phyloP scores from a whole-genome alignment of 2,797 vertebrate genomes.

The Kryptopterus vitreolus region DNA sequence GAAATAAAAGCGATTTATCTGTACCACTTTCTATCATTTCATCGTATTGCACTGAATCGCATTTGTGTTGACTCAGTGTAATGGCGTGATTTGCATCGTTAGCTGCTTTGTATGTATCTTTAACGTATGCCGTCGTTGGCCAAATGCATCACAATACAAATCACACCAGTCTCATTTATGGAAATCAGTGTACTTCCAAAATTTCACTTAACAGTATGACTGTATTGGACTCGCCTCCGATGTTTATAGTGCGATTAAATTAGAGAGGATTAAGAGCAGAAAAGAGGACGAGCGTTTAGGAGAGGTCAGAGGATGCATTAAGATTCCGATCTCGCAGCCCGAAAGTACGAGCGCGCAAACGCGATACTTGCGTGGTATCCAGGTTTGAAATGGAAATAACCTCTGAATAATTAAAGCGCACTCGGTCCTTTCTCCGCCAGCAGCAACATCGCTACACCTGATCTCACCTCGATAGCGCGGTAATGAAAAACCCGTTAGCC shows the following conservation, averaged over 20 bases:
- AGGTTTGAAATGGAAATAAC: not conserved
- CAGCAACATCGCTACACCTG: not conserved
- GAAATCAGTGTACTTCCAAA: slow-evolving; percentile 37
- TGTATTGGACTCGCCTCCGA: not conserved
- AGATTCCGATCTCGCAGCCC: not conserved
- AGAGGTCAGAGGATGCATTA: not conserved
- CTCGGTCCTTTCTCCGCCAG: not conserved
- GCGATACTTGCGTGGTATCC: not conserved
- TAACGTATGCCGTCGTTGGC: too few relatives aligned
- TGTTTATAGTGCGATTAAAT: not conserved
- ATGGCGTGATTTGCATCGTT: too few relatives aligned
- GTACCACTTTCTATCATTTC: too few relatives aligned
- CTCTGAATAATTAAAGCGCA: not conserved
- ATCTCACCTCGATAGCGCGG: not conserved
- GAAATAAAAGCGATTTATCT: too few relatives aligned
- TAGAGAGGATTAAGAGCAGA: not conserved
- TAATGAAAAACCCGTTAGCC: slow-evolving; percentile 1
- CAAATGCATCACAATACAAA: too few relatives aligned
- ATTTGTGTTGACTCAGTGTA: too few relatives aligned
- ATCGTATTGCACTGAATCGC: too few relatives aligned
- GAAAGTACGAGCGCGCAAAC: not conserved
- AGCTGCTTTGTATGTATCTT: too few relatives aligned
- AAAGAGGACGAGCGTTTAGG: not conserved
- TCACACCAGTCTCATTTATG: too few relatives aligned
- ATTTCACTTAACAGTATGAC: slow-evolving; percentile 26